A percentile compares a stretch with the other conserved stretches of the same genome.
Conservation (phyloP, 2,797 vertebrate genomes). For the Ctenosaura bakeri region DNA sequence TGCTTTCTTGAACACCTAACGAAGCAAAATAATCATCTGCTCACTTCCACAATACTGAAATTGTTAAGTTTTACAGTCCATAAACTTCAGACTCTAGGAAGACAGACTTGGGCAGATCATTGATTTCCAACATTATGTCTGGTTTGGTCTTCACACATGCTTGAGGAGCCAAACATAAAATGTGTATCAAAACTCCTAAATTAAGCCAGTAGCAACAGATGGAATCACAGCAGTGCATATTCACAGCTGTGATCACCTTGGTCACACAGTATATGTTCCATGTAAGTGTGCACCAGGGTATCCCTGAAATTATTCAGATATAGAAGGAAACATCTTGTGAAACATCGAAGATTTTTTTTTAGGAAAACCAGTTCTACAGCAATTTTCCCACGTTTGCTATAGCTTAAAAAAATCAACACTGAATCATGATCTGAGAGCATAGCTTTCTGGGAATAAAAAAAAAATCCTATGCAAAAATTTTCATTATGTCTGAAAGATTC, state of each 20-base stretch:
- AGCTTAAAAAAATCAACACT: conserved; percentile 12
- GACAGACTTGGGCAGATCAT: neutral
- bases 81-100: neutral
- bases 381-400: neutral
- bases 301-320: neutral
- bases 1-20: conserved; percentile 91
- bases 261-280: neutral
- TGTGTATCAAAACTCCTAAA: neutral
- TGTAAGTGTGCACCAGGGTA: neutral
- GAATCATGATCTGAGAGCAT: neutral
- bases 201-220: neutral
- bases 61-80: neutral
- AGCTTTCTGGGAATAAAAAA: neutral
- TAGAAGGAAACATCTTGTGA: neutral
- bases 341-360: neutral
- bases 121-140: neutral
- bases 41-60: neutral
- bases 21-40: conserved; percentile 36
- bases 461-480: fast-evolving
- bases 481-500: neutral
- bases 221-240: neutral
- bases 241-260: neutral
- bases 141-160: neutral
- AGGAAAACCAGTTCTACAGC: neutral
- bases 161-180: neutral